Evolutionary conservation across 1,140 invertebrate genomes (phyloP).

Genomic region (Agrypnia vestita): DNA sequence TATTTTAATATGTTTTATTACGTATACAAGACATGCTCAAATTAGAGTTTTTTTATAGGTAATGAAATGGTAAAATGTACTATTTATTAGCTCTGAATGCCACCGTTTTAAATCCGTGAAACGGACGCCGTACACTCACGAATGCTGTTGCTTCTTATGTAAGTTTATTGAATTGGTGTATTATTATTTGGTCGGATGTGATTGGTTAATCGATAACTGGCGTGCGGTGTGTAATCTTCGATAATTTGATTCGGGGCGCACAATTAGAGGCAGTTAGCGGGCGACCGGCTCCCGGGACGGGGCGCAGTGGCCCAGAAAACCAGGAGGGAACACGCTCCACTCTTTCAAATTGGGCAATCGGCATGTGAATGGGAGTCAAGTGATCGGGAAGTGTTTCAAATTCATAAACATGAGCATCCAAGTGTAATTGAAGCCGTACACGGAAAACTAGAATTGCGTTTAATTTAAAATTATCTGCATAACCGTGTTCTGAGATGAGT

Average conservation of each 20-base stretch:
- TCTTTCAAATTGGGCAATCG: not conserved
- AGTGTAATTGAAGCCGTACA: too few species aligned
- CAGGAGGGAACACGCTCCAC: not conserved
- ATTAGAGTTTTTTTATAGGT: too few species aligned
- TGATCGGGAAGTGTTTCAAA: too few species aligned
- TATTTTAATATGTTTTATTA: too few species aligned
- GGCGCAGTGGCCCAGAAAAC: not conserved
- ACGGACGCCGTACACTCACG: not conserved
- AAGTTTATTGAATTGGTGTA: constrained; percentile 26
- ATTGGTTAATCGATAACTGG: constrained; percentile 42
- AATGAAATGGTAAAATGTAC: too few species aligned
- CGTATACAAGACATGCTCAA: too few species aligned
- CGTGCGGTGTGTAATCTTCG: constrained; percentile 37
- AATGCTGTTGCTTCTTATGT: too few species aligned
- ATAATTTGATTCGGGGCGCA: constrained; percentile 43
- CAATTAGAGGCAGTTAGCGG: constrained; percentile 42
- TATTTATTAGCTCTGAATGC: too few species aligned
- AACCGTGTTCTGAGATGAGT: too few species aligned
- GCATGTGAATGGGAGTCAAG: not conserved
- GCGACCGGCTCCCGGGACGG: not conserved
- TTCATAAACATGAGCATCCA: too few species aligned
- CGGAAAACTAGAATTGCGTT: too few species aligned
- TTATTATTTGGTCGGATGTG: constrained; percentile 32
- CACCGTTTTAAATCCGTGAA: not conserved
- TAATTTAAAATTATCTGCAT: too few species aligned